These are phyloP conservation scores for Pandemis heparana DNA, from an alignment of 2,888 invertebrate genomes.

Conservation along the genomic window DNA sequence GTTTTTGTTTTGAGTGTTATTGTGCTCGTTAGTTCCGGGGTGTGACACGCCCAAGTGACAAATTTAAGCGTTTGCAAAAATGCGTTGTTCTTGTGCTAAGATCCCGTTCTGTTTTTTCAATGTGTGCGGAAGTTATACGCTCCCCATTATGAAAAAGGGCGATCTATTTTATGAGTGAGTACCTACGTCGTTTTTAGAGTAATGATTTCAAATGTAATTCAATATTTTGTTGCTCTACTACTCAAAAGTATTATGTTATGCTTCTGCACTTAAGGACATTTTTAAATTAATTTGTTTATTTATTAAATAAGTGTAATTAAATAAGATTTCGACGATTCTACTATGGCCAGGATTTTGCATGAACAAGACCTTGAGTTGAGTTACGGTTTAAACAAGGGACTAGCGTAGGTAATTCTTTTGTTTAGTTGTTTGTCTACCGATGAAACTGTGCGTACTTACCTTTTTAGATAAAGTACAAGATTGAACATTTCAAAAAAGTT, in stretches of 20 bases:
- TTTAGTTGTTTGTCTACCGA: no score
- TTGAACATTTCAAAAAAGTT: background rate
- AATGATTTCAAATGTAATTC: background rate
- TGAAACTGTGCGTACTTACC: no score
- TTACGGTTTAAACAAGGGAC: no score
- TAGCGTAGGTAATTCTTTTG: no score
- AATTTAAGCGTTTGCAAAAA: background rate
- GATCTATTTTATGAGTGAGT: conserved; percentile 8
- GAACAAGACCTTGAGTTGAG: no score
- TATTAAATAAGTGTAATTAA: no score
- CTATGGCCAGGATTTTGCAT: no score
- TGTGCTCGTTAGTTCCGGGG: background rate
- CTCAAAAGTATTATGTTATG: no score
- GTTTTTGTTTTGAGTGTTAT: conserved; percentile 5
- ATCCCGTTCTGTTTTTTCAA: background rate
- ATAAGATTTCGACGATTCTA: no score
- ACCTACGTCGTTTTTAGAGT: background rate
- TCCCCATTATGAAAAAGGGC: background rate
- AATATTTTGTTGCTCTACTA: background rate
- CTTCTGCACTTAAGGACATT: no score
- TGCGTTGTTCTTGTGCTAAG: background rate
- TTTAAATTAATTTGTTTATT: no score
- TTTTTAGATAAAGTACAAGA: no score
- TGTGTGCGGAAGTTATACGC: conserved; percentile 8
- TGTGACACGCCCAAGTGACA: background rate